Evolutionary conservation across 2,113 vertebrate species (phyloP).

Genomic region (Microcebus griseorufus): DNA sequence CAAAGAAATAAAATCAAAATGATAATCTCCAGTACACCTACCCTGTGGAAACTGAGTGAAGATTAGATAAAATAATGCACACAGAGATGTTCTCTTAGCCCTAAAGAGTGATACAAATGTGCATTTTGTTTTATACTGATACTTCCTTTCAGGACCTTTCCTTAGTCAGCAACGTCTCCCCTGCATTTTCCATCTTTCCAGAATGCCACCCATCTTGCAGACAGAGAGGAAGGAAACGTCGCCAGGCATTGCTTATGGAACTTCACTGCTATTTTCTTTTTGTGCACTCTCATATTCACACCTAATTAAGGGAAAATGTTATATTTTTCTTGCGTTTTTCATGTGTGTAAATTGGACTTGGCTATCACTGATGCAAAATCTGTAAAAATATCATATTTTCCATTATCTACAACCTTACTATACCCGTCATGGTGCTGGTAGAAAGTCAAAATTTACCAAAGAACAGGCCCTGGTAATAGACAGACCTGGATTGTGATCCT

Average conservation of each 20-base stretch:
- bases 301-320: background rate
- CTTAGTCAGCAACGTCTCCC: background rate
- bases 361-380: background rate
- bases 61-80: background rate
- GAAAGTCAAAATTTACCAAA: background rate
- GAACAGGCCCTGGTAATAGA: rapidly evolving
- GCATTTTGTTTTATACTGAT: background rate
- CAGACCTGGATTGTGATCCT: background rate
- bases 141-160: background rate
- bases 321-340: background rate
- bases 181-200: background rate
- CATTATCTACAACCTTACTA: rapidly evolving
- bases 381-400: background rate
- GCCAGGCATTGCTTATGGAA: background rate
- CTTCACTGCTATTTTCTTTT: background rate
- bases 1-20: background rate
- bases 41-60: background rate
- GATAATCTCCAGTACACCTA: background rate
- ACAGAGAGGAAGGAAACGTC: background rate
- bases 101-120: background rate
- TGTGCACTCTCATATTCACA: rapidly evolving
- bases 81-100: background rate
- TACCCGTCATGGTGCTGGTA: rapidly evolving
- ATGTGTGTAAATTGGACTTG: background rate
- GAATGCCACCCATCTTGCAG: background rate